Evolutionary conservation across 2,113 vertebrate genomes (phyloP).

Genomic region (rabbit (Oryctolagus cuniculus)): DNA sequence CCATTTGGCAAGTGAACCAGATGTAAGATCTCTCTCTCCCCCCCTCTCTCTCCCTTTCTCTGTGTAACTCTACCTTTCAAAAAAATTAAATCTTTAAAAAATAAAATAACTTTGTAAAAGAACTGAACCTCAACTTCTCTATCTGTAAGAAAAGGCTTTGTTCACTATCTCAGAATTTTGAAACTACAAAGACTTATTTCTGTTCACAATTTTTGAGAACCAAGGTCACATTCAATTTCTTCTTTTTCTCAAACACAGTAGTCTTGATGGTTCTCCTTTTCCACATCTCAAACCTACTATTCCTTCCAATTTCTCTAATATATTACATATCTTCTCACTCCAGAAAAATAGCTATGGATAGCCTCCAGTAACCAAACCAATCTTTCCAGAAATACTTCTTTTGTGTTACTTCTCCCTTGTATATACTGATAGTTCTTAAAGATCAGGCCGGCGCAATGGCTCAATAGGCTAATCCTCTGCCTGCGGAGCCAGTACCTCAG

Average conservation of each 20-base stretch:
- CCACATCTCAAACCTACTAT: background rate
- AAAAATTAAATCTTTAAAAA: too few relatives aligned
- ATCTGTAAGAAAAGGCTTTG: background rate
- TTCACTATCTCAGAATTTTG: background rate
- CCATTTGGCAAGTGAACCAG: too few relatives aligned
- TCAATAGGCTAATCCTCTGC: too few relatives aligned
- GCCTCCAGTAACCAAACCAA: constrained; percentile 23
- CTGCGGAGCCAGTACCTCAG: too few relatives aligned
- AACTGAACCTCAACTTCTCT: constrained; percentile 9
- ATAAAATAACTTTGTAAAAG: too few relatives aligned
- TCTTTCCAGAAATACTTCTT: constrained; percentile 6
- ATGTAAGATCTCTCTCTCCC: too few relatives aligned
- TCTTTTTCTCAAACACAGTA: background rate
- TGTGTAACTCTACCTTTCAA: too few relatives aligned
- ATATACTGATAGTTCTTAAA: background rate
- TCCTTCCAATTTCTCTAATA: background rate
- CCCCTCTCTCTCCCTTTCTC: too few relatives aligned
- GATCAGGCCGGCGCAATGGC: background rate
- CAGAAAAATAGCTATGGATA: background rate
- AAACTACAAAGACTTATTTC: constrained; percentile 36
- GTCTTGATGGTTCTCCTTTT: background rate
- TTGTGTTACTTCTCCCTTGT: background rate
- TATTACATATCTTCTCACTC: background rate
- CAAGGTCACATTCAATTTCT: constrained; percentile 3
- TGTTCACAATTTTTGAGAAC: background rate